These are phyloP conservation scores for Drosophila koepferae DNA, from an alignment of 2,888 invertebrate genomes.

Conservation along the genomic window DNA sequence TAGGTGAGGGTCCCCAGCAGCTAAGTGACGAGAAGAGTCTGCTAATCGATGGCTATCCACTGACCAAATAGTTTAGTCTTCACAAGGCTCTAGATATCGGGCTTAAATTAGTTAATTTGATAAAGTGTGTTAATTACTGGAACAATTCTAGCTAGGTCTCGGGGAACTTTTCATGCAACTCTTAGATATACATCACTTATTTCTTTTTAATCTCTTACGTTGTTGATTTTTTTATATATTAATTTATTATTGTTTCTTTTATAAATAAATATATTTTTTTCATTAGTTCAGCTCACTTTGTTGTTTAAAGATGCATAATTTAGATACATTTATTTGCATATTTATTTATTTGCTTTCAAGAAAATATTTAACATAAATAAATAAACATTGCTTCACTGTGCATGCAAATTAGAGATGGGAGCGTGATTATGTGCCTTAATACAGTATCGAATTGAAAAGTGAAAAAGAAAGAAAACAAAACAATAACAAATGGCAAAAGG, in stretches of 20 bases:
- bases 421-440: slow-evolving; percentile 40
- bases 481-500: slow-evolving; percentile 15
- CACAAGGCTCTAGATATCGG: not conserved
- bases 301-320: slow-evolving; percentile 22
- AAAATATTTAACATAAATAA: not conserved
- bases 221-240: not conserved
- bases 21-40: slow-evolving; percentile 85
- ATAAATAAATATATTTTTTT: slow-evolving; percentile 11
- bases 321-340: slow-evolving; percentile 7
- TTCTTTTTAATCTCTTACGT: slow-evolving; percentile 1
- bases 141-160: not conserved
- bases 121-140: not conserved
- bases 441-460: not conserved
- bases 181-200: slow-evolving; percentile 11
- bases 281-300: not conserved
- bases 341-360: not conserved
- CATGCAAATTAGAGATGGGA: slow-evolving; percentile 17
- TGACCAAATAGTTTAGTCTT: slow-evolving; percentile 38
- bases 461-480: slow-evolving; percentile 7
- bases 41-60: slow-evolving; percentile 82
- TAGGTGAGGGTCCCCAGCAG: slow-evolving; percentile 91
- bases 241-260: slow-evolving; percentile 30
- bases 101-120: slow-evolving; percentile 3
- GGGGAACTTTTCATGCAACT: not conserved
- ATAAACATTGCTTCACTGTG: slow-evolving; percentile 29